A percentile compares a stretch with the other conserved stretches of the same genome.
Evolutionary conservation across 2,888 invertebrate genomes (phyloP).

Genomic region (Tachina fera): DNA sequence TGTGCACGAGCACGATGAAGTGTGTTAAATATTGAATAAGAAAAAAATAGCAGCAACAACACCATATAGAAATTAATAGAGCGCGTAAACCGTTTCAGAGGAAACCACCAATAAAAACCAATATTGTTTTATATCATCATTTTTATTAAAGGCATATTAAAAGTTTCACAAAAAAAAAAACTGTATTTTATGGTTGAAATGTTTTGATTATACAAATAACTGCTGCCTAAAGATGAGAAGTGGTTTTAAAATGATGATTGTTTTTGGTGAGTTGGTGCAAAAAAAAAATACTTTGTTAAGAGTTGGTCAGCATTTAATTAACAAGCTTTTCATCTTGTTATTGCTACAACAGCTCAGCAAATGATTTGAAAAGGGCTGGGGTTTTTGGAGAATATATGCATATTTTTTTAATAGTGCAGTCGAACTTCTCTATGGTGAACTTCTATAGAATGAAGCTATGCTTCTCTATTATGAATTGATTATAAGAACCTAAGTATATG

Average conservation of each 20-base stretch:
- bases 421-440: no score
- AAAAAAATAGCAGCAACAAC: conserved; percentile 15
- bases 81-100: conserved; percentile 78
- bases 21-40: conserved; percentile 53
- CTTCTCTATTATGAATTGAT: no score
- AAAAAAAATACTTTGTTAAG: background rate
- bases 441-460: no score
- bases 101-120: conserved; percentile 48
- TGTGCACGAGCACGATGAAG: conserved; percentile 54
- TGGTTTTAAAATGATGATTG: conserved; percentile 3
- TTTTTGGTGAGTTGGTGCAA: conserved; percentile 1
- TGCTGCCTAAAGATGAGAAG: conserved; percentile 37
- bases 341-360: background rate
- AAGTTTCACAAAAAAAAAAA: conserved; percentile 10
- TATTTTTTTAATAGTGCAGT: no score
- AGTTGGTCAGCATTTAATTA: background rate
- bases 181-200: conserved; percentile 59
- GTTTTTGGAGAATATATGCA: no score
- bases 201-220: conserved; percentile 13
- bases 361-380: no score
- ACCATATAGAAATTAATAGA: conserved; percentile 77
- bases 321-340: background rate
- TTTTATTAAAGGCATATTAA: conserved; percentile 44
- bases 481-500: no score
- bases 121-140: conserved; percentile 32